phyloP scores from a whole-genome alignment of 2,113 vertebrate genomes.

The Apus apus region DNA sequence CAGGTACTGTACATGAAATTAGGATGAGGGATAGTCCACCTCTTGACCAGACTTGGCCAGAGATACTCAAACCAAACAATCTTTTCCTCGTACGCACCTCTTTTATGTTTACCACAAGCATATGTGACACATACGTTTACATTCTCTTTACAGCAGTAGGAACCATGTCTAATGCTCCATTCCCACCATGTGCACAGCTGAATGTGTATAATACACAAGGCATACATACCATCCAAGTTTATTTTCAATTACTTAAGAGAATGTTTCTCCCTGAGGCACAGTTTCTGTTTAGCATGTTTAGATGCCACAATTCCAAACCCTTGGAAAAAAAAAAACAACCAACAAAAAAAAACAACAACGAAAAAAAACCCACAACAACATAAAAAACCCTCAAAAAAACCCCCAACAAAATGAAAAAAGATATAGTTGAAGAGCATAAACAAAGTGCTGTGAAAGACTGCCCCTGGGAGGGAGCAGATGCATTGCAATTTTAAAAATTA shows the following conservation, averaged over 20 bases:
- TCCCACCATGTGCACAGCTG: conserved; percentile 13
- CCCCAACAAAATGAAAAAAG: not conserved
- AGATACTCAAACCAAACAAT: not conserved
- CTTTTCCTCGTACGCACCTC: not conserved
- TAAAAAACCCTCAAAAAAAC: too few relatives aligned
- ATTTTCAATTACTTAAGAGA: conserved; percentile 40
- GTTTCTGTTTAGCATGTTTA: conserved; percentile 57
- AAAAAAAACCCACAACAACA: too few relatives aligned
- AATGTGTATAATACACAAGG: not conserved
- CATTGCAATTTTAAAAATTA: conserved; percentile 22
- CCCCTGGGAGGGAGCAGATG: conserved; percentile 41
- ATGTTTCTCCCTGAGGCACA: conserved; percentile 45
- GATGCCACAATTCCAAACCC: conserved; percentile 39
- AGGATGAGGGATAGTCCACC: not conserved
- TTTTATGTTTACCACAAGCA: not conserved
- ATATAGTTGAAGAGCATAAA: not conserved
- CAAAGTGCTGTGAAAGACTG: not conserved
- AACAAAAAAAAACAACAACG: too few relatives aligned
- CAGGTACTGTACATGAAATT: not conserved
- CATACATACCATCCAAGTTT: conserved; percentile 30
- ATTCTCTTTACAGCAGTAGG: not conserved
- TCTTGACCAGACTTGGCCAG: not conserved
- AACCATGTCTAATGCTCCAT: not conserved
- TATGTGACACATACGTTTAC: not conserved
- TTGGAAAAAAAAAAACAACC: not conserved